phyloP scores from a whole-genome alignment of 2,888 invertebrate genomes.

The Tetropium fuscum region DNA sequence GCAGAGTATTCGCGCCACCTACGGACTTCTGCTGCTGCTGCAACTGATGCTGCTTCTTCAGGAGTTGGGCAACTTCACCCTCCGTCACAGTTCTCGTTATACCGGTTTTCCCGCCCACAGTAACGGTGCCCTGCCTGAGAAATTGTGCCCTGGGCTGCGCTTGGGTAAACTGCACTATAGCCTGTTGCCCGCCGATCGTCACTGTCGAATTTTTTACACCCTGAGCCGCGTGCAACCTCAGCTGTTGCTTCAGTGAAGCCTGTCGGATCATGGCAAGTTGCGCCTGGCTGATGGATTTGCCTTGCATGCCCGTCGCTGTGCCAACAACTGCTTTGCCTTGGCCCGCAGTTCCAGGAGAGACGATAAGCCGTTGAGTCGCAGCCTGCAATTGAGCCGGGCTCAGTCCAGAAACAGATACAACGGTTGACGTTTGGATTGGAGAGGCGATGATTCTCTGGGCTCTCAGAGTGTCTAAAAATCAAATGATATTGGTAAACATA shows the following conservation, averaged over 20 bases:
- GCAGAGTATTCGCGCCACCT: slow-evolving; percentile 56
- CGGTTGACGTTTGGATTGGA: slow-evolving; percentile 60
- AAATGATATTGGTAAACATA: too few relatives aligned
- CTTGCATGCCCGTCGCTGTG: slow-evolving; percentile 57
- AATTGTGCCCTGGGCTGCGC: slow-evolving; percentile 60
- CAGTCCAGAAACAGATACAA: slow-evolving; percentile 63
- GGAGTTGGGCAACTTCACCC: slow-evolving; percentile 68
- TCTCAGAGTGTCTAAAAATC: slow-evolving; percentile 56
- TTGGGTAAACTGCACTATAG: slow-evolving; percentile 63
- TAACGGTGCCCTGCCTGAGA: slow-evolving; percentile 62
- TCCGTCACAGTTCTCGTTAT: slow-evolving; percentile 67
- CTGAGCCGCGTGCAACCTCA: slow-evolving; percentile 59
- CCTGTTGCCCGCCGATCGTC: slow-evolving; percentile 58
- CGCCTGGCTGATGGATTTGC: slow-evolving; percentile 68
- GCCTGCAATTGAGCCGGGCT: slow-evolving; percentile 62
- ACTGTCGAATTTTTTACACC: slow-evolving; percentile 61
- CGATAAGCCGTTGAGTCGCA: slow-evolving; percentile 67
- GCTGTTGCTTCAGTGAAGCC: slow-evolving; percentile 59
- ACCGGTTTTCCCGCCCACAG: slow-evolving; percentile 58
- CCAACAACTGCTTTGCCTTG: slow-evolving; percentile 59
- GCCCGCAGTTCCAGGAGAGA: slow-evolving; percentile 57
- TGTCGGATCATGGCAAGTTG: slow-evolving; percentile 76
- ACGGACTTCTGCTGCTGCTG: slow-evolving; percentile 58
- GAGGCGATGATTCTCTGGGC: slow-evolving; percentile 62
- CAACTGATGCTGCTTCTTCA: slow-evolving; percentile 64